Percentiles rank a stretch among this genome's conserved stretches.
phyloP scores from a whole-genome alignment of 2,888 invertebrate species.

The Magallana nippona region DNA sequence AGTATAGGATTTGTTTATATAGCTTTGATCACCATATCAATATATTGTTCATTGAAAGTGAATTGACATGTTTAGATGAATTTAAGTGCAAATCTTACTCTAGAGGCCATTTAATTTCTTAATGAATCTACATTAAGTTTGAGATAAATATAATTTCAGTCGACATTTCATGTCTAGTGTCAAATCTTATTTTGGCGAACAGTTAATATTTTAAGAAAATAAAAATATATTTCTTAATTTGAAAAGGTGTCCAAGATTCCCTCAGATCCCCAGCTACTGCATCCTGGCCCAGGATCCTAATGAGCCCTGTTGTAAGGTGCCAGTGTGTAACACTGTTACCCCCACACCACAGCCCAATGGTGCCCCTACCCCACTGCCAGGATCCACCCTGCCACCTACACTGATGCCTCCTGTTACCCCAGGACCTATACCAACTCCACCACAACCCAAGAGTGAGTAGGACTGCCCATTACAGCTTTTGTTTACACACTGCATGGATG shows the following conservation, averaged over 20 bases:
- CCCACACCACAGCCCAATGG: conserved; percentile 58
- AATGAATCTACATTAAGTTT: no score
- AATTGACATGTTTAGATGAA: not conserved
- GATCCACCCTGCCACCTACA: conserved; percentile 44
- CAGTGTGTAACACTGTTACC: conserved; percentile 54
- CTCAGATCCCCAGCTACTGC: conserved; percentile 63
- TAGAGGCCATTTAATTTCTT: no score
- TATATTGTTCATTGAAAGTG: not conserved
- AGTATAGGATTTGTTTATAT: conserved; percentile 47
- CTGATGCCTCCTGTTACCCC: conserved; percentile 45
- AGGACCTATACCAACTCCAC: conserved; percentile 44
- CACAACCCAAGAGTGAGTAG: conserved; percentile 57
- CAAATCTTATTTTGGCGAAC: no score
- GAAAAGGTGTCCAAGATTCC: conserved; percentile 62
- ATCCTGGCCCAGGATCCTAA: conserved; percentile 62
- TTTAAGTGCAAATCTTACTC: not conserved
- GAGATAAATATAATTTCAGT: no score
- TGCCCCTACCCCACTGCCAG: conserved; percentile 57
- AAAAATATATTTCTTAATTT: not conserved
- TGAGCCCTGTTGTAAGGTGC: conserved; percentile 62
- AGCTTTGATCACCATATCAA: no score
- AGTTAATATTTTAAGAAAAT: not conserved
- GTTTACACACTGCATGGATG: no score
- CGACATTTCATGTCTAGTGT: no score
- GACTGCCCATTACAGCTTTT: no score